Percentiles rank a stretch among this genome's conserved stretches.
phyloP scores from a whole-genome alignment of 2,797 vertebrate genomes.

The Tokudaia tokunoshimensis region DNA sequence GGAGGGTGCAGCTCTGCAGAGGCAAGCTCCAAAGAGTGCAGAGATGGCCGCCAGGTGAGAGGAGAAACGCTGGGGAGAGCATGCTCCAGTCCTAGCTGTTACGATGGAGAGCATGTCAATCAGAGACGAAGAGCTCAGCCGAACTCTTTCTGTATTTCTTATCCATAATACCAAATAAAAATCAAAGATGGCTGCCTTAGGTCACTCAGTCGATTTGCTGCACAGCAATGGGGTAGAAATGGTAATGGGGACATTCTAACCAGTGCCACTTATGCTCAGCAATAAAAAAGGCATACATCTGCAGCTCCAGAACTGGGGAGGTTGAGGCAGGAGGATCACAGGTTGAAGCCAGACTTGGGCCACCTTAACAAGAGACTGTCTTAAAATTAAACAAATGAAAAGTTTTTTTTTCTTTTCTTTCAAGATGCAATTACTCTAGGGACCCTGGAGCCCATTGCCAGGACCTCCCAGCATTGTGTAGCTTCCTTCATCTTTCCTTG shows the following conservation, averaged over 20 bases:
- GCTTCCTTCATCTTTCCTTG: background rate
- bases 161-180: background rate
- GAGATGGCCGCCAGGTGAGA: background rate
- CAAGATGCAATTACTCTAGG: background rate
- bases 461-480: background rate
- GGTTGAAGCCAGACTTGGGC: background rate
- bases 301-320: background rate
- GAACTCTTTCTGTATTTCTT: constrained; percentile 32
- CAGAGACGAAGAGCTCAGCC: background rate
- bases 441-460: background rate
- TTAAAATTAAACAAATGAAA: background rate
- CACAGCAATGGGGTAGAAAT: background rate
- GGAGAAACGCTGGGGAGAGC: background rate
- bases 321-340: background rate
- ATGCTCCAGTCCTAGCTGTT: background rate
- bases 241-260: background rate
- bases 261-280: background rate
- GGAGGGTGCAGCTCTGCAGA: background rate
- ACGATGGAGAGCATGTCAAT: background rate
- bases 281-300: background rate
- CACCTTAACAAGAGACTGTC: background rate
- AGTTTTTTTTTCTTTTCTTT: background rate
- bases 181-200: background rate
- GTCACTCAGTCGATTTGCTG: background rate
- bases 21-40: background rate